These are phyloP conservation scores for Pantherophis guttatus DNA, from an alignment of 2,113 vertebrate species.

Conservation along the genomic window DNA sequence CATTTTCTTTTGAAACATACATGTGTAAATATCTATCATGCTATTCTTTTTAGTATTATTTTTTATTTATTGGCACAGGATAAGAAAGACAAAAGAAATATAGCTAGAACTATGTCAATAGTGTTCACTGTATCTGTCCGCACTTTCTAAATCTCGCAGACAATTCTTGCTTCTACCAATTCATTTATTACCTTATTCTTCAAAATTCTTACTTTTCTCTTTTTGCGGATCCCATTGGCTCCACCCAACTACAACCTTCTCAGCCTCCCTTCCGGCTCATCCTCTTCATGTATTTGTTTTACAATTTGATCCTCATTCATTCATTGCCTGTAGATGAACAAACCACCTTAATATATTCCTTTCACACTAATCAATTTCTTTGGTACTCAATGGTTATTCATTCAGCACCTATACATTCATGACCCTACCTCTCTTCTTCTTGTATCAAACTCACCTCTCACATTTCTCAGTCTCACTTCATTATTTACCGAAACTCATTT, in stretches of 20 bases:
- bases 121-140: neutral
- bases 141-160: neutral
- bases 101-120: neutral
- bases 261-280: neutral
- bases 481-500: neutral
- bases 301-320: neutral
- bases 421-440: neutral
- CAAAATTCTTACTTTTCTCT: neutral
- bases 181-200: neutral
- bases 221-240: neutral
- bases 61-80: neutral
- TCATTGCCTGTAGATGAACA: neutral
- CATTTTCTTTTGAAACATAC: constrained; percentile 46
- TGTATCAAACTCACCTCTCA: neutral
- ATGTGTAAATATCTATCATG: neutral
- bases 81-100: neutral
- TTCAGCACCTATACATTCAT: neutral
- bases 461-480: neutral
- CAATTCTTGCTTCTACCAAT: neutral
- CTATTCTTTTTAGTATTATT: neutral
- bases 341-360: neutral
- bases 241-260: neutral
- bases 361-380: neutral
- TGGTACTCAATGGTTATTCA: neutral
- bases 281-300: neutral